phyloP scores from a whole-genome alignment of 2,797 vertebrate species.

The Bradypodion ventrale region DNA sequence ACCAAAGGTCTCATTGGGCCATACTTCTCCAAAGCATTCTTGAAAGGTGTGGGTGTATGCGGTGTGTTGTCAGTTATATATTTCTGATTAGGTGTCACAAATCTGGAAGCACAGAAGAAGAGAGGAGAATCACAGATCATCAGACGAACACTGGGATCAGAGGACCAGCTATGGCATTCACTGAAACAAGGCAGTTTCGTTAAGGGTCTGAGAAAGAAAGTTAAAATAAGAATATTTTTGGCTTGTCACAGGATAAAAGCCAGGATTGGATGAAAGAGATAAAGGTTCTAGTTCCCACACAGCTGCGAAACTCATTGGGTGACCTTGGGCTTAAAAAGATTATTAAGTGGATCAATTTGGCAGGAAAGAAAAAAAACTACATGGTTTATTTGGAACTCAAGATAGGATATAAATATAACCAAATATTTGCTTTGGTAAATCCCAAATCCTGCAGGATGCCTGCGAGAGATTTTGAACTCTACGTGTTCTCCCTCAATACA shows the following conservation, averaged over 20 bases:
- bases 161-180: not conserved
- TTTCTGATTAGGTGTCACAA: constrained; percentile 94
- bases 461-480: too few relatives aligned
- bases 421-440: too few relatives aligned
- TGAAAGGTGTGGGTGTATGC: constrained; percentile 93
- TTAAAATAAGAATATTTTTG: not conserved
- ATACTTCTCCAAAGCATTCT: constrained; percentile 96
- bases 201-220: not conserved
- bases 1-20: constrained; percentile 91
- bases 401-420: too few relatives aligned
- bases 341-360: not conserved
- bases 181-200: not conserved
- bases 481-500: too few relatives aligned
- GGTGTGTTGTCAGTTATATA: constrained; percentile 86
- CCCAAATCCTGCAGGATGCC: too few relatives aligned
- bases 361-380: not conserved
- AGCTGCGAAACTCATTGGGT: too few relatives aligned
- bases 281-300: too few relatives aligned
- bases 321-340: not conserved
- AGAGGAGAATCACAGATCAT: not conserved
- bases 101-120: constrained; percentile 73
- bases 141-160: not conserved
- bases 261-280: not conserved
- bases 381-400: too few relatives aligned
- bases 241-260: not conserved